phyloP scores from a whole-genome alignment of 2,888 invertebrate genomes.

The Hesperia comma region DNA sequence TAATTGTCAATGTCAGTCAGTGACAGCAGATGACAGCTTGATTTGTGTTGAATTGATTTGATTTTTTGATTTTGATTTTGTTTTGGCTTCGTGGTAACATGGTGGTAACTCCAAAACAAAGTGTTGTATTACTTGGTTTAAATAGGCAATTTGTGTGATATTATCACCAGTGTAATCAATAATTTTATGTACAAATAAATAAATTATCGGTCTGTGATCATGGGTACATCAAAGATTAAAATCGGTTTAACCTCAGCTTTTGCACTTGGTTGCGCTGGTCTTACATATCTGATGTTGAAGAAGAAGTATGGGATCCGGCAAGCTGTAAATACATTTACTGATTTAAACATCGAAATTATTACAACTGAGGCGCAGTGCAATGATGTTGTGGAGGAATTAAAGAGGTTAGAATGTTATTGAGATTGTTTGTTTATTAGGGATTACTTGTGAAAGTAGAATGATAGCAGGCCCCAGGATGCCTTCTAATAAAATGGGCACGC shows the following conservation, averaged over 20 bases:
- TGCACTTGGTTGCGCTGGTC: constrained; percentile 54
- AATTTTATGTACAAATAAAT: not conserved
- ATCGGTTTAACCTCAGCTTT: constrained; percentile 53
- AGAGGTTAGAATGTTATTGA: constrained; percentile 50
- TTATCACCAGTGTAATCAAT: not conserved
- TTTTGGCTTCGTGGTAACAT: too few species aligned
- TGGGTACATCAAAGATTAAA: constrained; percentile 52
- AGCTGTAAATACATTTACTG: constrained; percentile 57
- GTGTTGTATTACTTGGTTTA: too few species aligned
- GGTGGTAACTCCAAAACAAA: too few species aligned
- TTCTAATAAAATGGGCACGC: too few species aligned
- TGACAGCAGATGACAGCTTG: too few species aligned
- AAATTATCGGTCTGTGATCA: constrained; percentile 28
- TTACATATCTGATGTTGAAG: constrained; percentile 52
- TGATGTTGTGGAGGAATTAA: constrained; percentile 58
- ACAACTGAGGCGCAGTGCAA: constrained; percentile 57
- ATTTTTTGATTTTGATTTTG: too few species aligned
- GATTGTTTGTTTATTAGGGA: not conserved
- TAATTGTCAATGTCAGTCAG: too few species aligned
- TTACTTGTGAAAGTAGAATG: not conserved
- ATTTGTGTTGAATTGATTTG: too few species aligned
- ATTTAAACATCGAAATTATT: constrained; percentile 60
- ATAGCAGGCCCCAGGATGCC: too few species aligned
- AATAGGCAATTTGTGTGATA: too few species aligned
- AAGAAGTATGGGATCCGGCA: constrained; percentile 46